Evolutionary conservation across 2,113 vertebrate species (phyloP).

Genomic region (Plestiodon gilberti): DNA sequence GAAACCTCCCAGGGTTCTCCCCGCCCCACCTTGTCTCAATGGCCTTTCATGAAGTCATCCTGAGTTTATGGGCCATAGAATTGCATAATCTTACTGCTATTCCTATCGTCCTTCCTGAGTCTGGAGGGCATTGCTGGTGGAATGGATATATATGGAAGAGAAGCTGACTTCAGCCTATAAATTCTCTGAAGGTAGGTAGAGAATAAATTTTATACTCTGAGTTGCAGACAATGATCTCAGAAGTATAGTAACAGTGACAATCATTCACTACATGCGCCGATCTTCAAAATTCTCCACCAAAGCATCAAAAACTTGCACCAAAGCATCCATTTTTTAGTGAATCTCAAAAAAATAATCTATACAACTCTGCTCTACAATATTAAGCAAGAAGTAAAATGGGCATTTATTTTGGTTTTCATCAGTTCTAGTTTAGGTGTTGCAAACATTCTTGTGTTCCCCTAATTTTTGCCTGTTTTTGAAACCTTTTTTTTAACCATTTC

Average conservation of each 20-base stretch:
- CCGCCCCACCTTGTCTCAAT: not conserved
- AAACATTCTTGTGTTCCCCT: no score
- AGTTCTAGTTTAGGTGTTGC: not conserved
- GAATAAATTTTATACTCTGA: not conserved
- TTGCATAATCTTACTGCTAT: not conserved
- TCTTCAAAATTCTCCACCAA: not conserved
- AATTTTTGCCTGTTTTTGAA: no score
- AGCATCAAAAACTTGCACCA: not conserved
- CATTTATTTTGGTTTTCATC: not conserved
- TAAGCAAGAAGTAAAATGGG: not conserved
- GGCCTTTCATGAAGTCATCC: not conserved
- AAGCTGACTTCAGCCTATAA: slow-evolving; percentile 47
- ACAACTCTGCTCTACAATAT: not conserved
- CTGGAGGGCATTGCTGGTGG: not conserved
- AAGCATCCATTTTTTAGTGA: no score
- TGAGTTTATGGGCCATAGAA: not conserved
- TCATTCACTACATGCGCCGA: not conserved
- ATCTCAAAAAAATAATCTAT: no score
- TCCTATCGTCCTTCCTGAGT: slow-evolving; percentile 1
- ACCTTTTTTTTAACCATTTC: no score
- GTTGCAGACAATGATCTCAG: not conserved
- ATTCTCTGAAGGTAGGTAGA: not conserved
- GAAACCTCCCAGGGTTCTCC: not conserved
- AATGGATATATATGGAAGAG: slow-evolving; percentile 43
- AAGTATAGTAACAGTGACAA: not conserved